Percentiles rank a stretch among this genome's conserved stretches.
These are phyloP conservation scores for Carposina sasakii DNA, from an alignment of 1,140 invertebrate species.

Conservation along the genomic window DNA sequence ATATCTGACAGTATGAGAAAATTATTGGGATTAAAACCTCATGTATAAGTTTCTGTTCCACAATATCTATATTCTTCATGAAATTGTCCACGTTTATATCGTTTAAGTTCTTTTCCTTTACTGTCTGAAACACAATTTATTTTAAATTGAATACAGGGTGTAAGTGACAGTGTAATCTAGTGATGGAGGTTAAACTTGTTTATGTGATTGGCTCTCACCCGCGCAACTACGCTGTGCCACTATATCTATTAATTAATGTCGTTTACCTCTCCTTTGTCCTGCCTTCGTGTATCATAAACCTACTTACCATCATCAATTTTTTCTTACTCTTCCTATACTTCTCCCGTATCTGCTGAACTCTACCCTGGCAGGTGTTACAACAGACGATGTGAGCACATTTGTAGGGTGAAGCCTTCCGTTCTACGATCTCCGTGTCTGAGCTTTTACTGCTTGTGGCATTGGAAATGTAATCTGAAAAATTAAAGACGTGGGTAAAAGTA, in stretches of 20 bases:
- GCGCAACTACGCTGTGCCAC: no score
- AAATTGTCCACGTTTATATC: constrained; percentile 26
- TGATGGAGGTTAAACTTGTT: no score
- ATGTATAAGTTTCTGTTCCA: constrained; percentile 45
- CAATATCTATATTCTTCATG: constrained; percentile 34
- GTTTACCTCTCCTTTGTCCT: no score
- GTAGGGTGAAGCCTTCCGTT: neutral
- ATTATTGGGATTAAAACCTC: constrained; percentile 34
- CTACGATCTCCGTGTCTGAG: constrained; percentile 6
- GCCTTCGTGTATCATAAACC: no score
- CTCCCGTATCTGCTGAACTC: constrained; percentile 25
- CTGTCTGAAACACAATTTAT: constrained; percentile 36
- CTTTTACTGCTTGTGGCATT: no score
- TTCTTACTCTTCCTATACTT: constrained; percentile 37
- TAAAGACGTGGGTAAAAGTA: no score
- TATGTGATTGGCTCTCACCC: no score
- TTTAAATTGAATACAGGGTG: no score
- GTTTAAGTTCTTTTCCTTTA: constrained; percentile 24
- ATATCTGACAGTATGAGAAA: neutral
- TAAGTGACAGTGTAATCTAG: no score
- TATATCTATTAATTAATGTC: no score
- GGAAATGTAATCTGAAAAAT: no score
- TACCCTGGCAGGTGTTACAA: constrained; percentile 38
- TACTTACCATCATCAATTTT: constrained; percentile 24
- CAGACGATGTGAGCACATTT: constrained; percentile 36